A percentile compares a stretch with the other conserved stretches of the same genome.
Conservation (phyloP, 2,797 vertebrate species). For the Phyllotis vaccarum region DNA sequence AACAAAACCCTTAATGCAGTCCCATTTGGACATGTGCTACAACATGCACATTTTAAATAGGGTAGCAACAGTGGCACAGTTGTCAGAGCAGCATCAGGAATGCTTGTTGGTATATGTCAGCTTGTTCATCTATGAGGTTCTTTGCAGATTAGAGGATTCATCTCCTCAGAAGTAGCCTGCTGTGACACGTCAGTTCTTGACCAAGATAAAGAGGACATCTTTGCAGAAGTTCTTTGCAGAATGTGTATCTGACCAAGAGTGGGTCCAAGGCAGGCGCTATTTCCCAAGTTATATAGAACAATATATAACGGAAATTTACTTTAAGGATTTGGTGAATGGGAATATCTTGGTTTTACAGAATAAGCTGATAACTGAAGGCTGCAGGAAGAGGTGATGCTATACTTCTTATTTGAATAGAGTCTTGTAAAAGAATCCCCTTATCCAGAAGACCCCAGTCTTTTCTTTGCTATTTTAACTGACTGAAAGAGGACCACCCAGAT, state of each 20-base stretch:
- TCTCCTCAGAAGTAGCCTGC: background rate
- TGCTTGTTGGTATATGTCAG: background rate
- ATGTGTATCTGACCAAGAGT: background rate
- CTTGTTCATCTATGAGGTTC: background rate
- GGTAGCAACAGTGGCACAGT: background rate
- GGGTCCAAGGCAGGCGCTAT: background rate
- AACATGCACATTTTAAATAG: accelerated
- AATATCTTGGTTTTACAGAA: background rate
- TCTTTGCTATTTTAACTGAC: background rate
- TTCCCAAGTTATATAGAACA: background rate
- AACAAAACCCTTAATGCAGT: background rate
- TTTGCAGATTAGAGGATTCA: background rate
- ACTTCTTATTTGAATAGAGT: background rate
- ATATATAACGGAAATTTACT: background rate
- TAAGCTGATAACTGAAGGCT: background rate
- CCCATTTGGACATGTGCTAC: background rate
- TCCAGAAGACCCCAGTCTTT: background rate
- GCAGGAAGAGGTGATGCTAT: background rate
- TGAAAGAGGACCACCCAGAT: background rate
- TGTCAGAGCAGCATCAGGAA: background rate
- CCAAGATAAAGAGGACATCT: background rate
- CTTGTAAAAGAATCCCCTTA: background rate
- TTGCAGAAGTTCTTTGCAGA: background rate
- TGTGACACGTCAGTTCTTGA: background rate
- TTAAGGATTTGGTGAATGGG: background rate